A percentile compares a stretch with the other conserved stretches of the same genome.
These are phyloP conservation scores for Phrixothrix hirtus DNA, from an alignment of 2,888 invertebrate species.

Conservation along the genomic window DNA sequence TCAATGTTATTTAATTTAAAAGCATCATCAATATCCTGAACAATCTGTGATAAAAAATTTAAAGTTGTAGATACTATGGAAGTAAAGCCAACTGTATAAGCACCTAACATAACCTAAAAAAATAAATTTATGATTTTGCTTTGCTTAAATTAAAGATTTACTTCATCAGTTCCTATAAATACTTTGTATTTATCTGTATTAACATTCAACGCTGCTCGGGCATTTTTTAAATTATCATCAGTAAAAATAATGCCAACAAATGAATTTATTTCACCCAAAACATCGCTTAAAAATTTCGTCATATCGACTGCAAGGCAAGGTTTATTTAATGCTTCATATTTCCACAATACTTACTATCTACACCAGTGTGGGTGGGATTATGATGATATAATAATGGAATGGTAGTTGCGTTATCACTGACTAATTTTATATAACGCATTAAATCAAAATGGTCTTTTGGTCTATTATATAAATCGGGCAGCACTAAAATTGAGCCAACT, in stretches of 20 bases:
- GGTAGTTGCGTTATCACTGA: constrained; percentile 70
- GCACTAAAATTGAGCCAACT: constrained; percentile 67
- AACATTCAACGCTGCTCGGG: constrained; percentile 44
- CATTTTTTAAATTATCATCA: constrained; percentile 48
- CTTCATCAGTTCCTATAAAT: constrained; percentile 52
- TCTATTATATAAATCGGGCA: constrained; percentile 76
- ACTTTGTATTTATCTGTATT: constrained; percentile 49
- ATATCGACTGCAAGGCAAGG: constrained; percentile 47
- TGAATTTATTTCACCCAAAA: constrained; percentile 51
- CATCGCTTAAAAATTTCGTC: constrained; percentile 48
- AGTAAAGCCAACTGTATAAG: constrained; percentile 65
- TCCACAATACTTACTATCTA: constrained; percentile 64
- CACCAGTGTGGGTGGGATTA: constrained; percentile 69
- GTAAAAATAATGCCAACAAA: constrained; percentile 52
- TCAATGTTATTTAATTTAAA: constrained; percentile 58
- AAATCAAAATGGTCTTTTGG: constrained; percentile 64
- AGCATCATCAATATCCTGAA: constrained; percentile 61
- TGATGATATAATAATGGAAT: constrained; percentile 80
- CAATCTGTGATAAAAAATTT: constrained; percentile 65
- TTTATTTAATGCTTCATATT: not conserved
- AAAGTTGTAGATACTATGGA: constrained; percentile 69
- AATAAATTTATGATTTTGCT: too few species aligned
- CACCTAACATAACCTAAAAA: constrained; percentile 65
- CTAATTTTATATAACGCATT: constrained; percentile 65
- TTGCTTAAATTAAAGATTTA: too few species aligned